These are phyloP conservation scores for Otolemur crassicaudatus DNA, from an alignment of 2,797 vertebrate species.

Conservation along the genomic window DNA sequence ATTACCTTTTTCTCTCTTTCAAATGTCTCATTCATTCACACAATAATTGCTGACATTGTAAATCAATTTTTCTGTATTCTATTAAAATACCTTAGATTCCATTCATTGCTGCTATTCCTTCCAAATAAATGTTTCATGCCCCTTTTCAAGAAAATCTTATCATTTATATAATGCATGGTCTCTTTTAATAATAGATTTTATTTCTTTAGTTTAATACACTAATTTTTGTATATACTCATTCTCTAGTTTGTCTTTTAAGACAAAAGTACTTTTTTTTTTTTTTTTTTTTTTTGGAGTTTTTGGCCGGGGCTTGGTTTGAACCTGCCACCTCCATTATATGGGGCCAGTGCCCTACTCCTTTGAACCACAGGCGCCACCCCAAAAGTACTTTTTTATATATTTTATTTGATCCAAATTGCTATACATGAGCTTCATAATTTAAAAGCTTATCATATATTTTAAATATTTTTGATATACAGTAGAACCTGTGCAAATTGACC, in stretches of 20 bases:
- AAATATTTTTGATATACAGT: not conserved
- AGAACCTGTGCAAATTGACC: too few relatives aligned
- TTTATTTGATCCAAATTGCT: not conserved
- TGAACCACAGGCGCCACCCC: not conserved
- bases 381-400: not conserved
- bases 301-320: too few relatives aligned
- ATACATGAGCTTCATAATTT: not conserved
- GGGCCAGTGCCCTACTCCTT: too few relatives aligned
- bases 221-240: not conserved
- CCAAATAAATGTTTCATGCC: not conserved
- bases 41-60: not conserved
- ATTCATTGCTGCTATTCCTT: not conserved
- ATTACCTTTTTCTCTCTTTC: conserved; percentile 49
- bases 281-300: not conserved
- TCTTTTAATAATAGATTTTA: conserved; percentile 5
- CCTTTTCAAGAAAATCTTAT: conserved; percentile 25
- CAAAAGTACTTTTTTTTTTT: not conserved
- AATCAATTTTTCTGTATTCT: conserved; percentile 32
- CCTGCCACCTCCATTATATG: too few relatives aligned
- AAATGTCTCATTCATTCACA: conserved; percentile 36
- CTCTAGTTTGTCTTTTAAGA: not conserved
- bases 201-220: not conserved
- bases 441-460: not conserved
- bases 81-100: conserved; percentile 15
- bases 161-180: not conserved